These are phyloP conservation scores for Phengaris arion DNA, from an alignment of 2,888 invertebrate genomes.

Conservation along the genomic window DNA sequence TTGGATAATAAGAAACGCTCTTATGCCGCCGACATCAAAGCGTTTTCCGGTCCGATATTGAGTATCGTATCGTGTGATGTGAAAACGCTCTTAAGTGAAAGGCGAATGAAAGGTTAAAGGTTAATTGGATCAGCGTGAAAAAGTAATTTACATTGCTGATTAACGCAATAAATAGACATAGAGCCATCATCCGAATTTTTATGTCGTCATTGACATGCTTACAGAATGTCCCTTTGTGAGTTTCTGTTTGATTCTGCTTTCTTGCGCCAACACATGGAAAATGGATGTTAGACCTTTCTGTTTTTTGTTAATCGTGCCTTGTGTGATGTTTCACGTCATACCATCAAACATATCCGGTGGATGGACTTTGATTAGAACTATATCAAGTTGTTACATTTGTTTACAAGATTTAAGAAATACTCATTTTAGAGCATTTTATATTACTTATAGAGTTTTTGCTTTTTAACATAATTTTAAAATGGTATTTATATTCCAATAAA, in stretches of 20 bases:
- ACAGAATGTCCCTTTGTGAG: background rate
- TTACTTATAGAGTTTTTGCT: background rate
- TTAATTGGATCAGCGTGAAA: too few relatives aligned
- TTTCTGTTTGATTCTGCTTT: constrained; percentile 1
- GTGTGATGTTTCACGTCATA: constrained; percentile 52
- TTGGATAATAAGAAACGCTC: too few relatives aligned
- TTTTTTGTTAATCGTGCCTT: constrained; percentile 43
- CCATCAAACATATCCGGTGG: constrained; percentile 54
- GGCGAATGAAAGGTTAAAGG: too few relatives aligned
- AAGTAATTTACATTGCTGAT: too few relatives aligned
- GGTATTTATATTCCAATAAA: constrained; percentile 1
- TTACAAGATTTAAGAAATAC: background rate
- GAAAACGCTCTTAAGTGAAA: too few relatives aligned
- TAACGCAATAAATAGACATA: too few relatives aligned
- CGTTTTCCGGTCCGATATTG: too few relatives aligned
- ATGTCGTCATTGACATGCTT: background rate
- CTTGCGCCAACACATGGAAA: constrained; percentile 33
- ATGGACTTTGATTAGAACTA: constrained; percentile 41
- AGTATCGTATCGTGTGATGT: too few relatives aligned
- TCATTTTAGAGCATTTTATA: background rate
- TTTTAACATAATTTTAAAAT: background rate
- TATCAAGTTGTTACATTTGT: constrained; percentile 15
- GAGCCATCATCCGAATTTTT: background rate
- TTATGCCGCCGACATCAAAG: too few relatives aligned
- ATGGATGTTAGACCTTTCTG: constrained; percentile 26